A percentile compares a stretch with the other conserved stretches of the same genome.
Conservation (phyloP, 2,113 vertebrate species). For the Tiliqua scincoides region DNA sequence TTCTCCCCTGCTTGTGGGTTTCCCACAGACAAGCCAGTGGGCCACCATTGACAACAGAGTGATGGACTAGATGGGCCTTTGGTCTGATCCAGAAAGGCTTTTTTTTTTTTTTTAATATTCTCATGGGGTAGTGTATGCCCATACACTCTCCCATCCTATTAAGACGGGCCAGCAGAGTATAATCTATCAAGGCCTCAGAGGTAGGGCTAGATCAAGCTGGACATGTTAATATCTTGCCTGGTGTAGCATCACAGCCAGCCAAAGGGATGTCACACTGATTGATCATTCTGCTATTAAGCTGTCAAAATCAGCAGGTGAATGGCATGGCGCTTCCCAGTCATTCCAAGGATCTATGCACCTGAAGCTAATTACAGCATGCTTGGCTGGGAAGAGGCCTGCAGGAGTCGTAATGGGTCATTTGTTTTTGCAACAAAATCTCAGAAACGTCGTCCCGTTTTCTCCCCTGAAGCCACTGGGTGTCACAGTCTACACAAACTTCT, state of each 20-base stretch:
- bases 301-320: constrained; percentile 13
- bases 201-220: too few relatives aligned
- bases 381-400: not conserved
- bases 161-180: too few relatives aligned
- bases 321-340: constrained; percentile 11
- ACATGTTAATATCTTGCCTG: not conserved
- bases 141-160: too few relatives aligned
- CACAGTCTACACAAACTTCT: not conserved
- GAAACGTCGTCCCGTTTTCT: not conserved
- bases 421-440: constrained; percentile 10
- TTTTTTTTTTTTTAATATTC: not conserved
- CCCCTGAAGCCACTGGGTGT: not conserved
- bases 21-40: too few relatives aligned
- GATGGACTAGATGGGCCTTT: too few relatives aligned
- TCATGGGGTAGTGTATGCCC: too few relatives aligned
- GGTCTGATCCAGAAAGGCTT: too few relatives aligned
- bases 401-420: not conserved
- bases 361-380: constrained; percentile 7
- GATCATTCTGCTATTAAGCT: not conserved
- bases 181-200: too few relatives aligned
- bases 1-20: too few relatives aligned
- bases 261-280: too few relatives aligned
- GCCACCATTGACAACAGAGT: too few relatives aligned
- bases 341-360: not conserved
- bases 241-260: too few relatives aligned